A percentile compares a stretch with the other conserved stretches of the same genome.
phyloP scores from a whole-genome alignment of 2,797 vertebrate species.

The Oreortyx pictus region DNA sequence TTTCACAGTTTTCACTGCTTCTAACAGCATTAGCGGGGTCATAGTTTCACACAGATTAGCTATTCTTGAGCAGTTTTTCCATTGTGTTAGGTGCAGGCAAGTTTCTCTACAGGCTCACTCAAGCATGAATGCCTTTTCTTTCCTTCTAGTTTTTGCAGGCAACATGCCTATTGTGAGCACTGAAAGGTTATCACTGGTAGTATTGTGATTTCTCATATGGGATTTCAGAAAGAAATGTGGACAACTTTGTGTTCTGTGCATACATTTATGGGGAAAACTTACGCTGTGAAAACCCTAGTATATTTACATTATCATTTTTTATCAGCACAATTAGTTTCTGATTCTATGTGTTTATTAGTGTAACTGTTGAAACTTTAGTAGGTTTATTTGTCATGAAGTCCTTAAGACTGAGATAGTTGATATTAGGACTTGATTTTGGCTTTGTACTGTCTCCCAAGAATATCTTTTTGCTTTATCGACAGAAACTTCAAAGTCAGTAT shows the following conservation, averaged over 20 bases:
- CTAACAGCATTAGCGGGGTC: not conserved
- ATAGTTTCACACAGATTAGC: not conserved
- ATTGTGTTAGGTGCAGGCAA: constrained; percentile 8
- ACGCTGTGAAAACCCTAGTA: not conserved
- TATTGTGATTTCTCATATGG: not conserved
- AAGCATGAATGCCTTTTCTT: constrained; percentile 31
- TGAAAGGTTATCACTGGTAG: not conserved
- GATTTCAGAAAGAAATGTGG: not conserved
- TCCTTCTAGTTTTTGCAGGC: not conserved
- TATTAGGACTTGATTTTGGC: constrained; percentile 11
- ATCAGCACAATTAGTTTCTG: not conserved
- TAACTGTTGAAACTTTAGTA: not conserved
- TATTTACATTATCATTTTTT: not conserved
- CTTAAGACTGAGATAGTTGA: not conserved
- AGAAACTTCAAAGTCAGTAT: constrained; percentile 16
- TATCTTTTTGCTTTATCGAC: constrained; percentile 2
- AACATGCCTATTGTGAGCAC: not conserved
- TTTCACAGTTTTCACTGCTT: constrained; percentile 38
- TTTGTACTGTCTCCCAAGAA: constrained; percentile 24
- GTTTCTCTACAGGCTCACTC: constrained; percentile 33
- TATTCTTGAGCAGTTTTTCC: constrained; percentile 37
- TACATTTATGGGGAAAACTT: not conserved
- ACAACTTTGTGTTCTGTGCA: not conserved
- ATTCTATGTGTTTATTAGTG: not conserved
- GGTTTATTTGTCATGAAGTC: constrained; percentile 4